Evolutionary conservation across 2,113 vertebrate genomes (phyloP), one percentile per base, ranked within the genome.

Genomic region (Vanacampus margaritifer): DNA sequence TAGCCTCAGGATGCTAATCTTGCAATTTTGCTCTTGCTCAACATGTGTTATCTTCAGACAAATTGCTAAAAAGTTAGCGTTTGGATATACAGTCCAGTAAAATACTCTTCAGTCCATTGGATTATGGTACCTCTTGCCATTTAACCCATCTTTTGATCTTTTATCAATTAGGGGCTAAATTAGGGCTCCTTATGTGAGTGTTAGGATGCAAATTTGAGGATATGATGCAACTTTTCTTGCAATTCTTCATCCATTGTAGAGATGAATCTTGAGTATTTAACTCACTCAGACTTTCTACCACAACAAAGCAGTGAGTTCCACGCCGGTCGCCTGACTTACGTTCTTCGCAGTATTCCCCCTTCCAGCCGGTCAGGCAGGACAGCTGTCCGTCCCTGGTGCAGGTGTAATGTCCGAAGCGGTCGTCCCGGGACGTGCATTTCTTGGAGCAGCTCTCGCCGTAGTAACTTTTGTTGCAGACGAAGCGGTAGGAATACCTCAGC

Each of bases 391-490:
- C 93, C 0, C 89, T 76, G 80, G 93, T 93, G 76, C 97, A 99
- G 82, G 93, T 91, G 79, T 98, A 98, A 91, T 99, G 97, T 67
- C 97, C 97, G 21, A 99, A 98, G 71, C 88, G 93, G 85, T 99
- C 96, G 48, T 98, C 92, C 35, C 97, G 92, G 28, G 95, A 93
- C 54, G 92, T 92, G 92, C 97, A 99, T 69, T 94, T 95, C 68
- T 94, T 94, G 35, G 96, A 97, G 75, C 97, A 98, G 87, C 92
- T 96, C 77, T 98, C 94, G 0, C 96, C 97, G 65, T 98, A 99
- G 93, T 98, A 99, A 81, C 96, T 94, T 72, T 97, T 94, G 57
- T 94, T 96, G 92, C 97, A 99, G 89, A 98, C 90, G 81, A 99
- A 95, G 36, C 97, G 93, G 91, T 96, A 99, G 3, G 97, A 95